phyloP scores from a whole-genome alignment of 1,140 invertebrate genomes.

The Drosophila nasuta region DNA sequence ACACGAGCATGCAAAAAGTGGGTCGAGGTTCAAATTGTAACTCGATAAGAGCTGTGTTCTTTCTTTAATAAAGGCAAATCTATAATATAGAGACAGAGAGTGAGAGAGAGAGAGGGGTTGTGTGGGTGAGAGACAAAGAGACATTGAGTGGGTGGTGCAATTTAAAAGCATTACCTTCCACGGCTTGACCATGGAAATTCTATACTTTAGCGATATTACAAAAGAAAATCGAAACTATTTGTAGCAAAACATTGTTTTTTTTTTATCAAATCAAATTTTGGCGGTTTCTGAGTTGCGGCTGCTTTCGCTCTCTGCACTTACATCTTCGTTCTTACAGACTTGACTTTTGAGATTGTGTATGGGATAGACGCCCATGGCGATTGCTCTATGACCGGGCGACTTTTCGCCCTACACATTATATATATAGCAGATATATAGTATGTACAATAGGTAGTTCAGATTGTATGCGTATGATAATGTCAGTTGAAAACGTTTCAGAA shows the following conservation, averaged over 20 bases:
- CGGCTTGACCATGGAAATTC: slow-evolving; percentile 8
- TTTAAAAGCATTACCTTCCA: slow-evolving; percentile 47
- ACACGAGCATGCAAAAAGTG: slow-evolving; percentile 39
- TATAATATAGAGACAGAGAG: slow-evolving; percentile 4
- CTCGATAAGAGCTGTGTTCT: slow-evolving; percentile 11
- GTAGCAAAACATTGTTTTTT: not conserved
- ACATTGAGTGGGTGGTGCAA: slow-evolving; percentile 23
- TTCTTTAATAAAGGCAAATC: slow-evolving; percentile 4
- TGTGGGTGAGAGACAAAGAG: slow-evolving; percentile 4
- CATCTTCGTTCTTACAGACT: slow-evolving; percentile 93
- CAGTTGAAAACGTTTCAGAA: slow-evolving; percentile 30
- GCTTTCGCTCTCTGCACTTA: slow-evolving; percentile 88
- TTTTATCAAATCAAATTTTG: slow-evolving; percentile 6
- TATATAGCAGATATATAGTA: slow-evolving; percentile 13
- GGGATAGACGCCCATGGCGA: slow-evolving; percentile 94
- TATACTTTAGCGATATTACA: slow-evolving; percentile 22
- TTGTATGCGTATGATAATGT: slow-evolving; percentile 42
- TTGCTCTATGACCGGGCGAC: slow-evolving; percentile 93
- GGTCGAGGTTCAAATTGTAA: not conserved
- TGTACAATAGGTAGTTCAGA: slow-evolving; percentile 15
- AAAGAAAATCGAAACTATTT: slow-evolving; percentile 34
- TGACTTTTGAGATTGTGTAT: slow-evolving; percentile 93
- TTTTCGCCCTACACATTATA: slow-evolving; percentile 89
- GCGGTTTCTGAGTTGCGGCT: slow-evolving; percentile 22
- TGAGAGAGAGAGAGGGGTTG: not conserved